Evolutionary conservation across 2,888 invertebrate species (phyloP), one percentile per base, ranked within the genome.

Genomic region (Allacma fusca): DNA sequence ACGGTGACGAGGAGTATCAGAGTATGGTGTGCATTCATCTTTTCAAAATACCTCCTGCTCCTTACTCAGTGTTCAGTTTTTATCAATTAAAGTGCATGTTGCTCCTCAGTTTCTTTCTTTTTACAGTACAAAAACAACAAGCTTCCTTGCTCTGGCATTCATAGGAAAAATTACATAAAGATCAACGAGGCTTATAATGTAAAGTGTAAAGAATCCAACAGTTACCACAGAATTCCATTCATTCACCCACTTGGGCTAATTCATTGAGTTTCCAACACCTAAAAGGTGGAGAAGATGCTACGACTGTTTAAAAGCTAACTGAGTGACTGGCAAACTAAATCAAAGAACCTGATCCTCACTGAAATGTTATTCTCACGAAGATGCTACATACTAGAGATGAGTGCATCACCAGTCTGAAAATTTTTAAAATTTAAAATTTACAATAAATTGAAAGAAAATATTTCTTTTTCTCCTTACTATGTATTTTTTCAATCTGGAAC

Each of bases 401-500:
- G n/a, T n/a, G n/a, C n/a, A n/a, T n/a, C n/a, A n/a, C n/a, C n/a
- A n/a, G n/a, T n/a, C n/a, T n/a, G n/a, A n/a, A n/a, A n/a, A n/a
- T n/a, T n/a, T n/a, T n/a, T n/a, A n/a, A n/a, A n/a, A n/a, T n/a
- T n/a, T n/a, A n/a, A n/a, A n/a, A n/a, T n/a, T n/a, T n/a, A n/a
- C n/a, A n/a, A n/a, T n/a, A n/a, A n/a, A n/a, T n/a, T n/a, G n/a
- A n/a, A n/a, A n/a, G n/a, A n/a, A n/a, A n/a, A n/a, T n/a, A n/a
- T n/a, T n/a, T n/a, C n/a, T n/a, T n/a, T n/a, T n/a, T n/a, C n/a
- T n/a, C n/a, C 70, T 76, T 76, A 77, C 76, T 64, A 43, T 77
- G 70, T 16, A 59, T 71, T 64, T 64, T 71, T 24, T 71, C 76
- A 44, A 64, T 67, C 70, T 70, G 76, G 76, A 77, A 71, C 76